Base-by-base conservation (phyloP, 92 coral and sea anemone species). In the Parazoanthus swiftii region DNA sequence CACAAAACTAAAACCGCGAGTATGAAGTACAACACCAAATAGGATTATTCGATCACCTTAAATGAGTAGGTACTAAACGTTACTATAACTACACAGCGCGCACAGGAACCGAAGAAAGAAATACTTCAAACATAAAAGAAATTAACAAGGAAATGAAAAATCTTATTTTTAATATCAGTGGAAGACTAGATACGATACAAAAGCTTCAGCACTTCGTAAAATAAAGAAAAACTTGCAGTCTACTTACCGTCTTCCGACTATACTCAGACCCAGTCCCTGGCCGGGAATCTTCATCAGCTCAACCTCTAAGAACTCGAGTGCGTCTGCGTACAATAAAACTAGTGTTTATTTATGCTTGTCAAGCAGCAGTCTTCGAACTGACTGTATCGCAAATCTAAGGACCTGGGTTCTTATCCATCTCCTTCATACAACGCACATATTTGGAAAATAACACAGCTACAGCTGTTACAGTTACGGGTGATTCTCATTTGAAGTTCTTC, bases 211-310 rank as follows among this genome's bases (percentile, higher is more conserved):
- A 76, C 13, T 39, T 77, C 50, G 8, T 21, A 42, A 18, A 18
- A 9, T 2, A 44, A 23, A 8, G 8, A 77, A 16, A 44, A 42
- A 21, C 39, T 39, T 25, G 14, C 21, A 63, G 2, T 59, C 8
- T 51, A 74, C 92, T 77, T 67, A 97, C 99, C 98, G 94, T 90
- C 99, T 93, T 59, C 98, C 99, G 26, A 97, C 99, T 15, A 97
- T 97, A 83, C 99, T 97, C 78, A 97, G 82, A 14, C 99, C 99
- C 74, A 97, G 95, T 56, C 99, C 97, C 74, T 97, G 99, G 54
- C 99, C 99, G 46, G 99, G 99, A 18, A 90, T 93, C 85, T 92
- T 97, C 90, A 90, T 83, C 76, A 97, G 82, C 58, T 95, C 97
- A 8, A 97, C 91, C 3, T 90, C 92, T 13, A 97, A 42, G 86